These are phyloP conservation scores for Agrenia bidenticulata DNA, from an alignment of 2,888 invertebrate species.

Conservation along the genomic window DNA sequence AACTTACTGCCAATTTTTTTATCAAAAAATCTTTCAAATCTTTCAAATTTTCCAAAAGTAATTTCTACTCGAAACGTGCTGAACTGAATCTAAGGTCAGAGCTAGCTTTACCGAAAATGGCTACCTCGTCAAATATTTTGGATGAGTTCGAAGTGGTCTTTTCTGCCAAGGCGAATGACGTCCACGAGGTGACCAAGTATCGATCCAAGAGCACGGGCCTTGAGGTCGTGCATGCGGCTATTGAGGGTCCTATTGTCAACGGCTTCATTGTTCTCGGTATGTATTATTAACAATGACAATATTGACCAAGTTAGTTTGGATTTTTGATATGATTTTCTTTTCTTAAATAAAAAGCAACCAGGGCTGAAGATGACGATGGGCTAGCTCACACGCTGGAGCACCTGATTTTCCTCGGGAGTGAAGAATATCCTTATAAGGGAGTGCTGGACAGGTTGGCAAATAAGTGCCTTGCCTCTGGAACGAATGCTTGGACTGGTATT, in stretches of 20 bases:
- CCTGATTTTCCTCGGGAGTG: slow-evolving; percentile 84
- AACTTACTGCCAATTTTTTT: too few species aligned
- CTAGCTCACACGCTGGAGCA: slow-evolving; percentile 91
- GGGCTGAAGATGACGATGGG: slow-evolving; percentile 88
- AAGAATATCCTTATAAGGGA: slow-evolving; percentile 86
- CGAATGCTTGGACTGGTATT: slow-evolving; percentile 86
- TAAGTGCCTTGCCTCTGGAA: slow-evolving; percentile 84
- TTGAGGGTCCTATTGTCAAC: slow-evolving; percentile 86
- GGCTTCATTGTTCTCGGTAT: slow-evolving; percentile 84
- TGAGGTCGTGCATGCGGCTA: slow-evolving; percentile 77
- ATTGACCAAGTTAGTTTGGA: too few species aligned
- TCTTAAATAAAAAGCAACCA: slow-evolving; percentile 68
- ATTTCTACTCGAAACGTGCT: too few species aligned
- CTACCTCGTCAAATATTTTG: not conserved
- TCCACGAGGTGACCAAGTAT: slow-evolving; percentile 77
- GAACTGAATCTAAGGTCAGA: too few species aligned
- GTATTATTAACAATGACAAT: slow-evolving; percentile 44
- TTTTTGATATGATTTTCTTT: slow-evolving; percentile 1
- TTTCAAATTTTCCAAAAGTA: too few species aligned
- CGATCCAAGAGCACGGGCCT: slow-evolving; percentile 76
- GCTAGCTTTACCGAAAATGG: too few species aligned
- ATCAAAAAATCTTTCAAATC: too few species aligned
- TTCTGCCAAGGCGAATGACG: slow-evolving; percentile 68
- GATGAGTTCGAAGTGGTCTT: slow-evolving; percentile 62
- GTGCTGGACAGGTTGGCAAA: slow-evolving; percentile 85